Percentiles rank a stretch among this genome's conserved stretches.
phyloP scores from a whole-genome alignment of 1,140 invertebrate species.

The Palaemon carinicauda region DNA sequence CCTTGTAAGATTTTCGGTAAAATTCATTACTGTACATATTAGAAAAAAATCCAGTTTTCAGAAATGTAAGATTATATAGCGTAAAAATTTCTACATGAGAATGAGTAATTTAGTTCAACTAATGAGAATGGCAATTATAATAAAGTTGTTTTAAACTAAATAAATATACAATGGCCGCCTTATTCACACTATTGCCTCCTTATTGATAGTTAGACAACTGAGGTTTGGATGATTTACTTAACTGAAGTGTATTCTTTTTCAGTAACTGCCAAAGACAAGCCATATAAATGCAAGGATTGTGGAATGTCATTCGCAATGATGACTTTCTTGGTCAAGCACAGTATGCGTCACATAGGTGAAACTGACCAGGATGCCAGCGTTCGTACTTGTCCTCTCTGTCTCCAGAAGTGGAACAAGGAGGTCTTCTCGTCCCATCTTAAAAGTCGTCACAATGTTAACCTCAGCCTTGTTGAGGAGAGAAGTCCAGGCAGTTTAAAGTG shows the following conservation, averaged over 20 bases:
- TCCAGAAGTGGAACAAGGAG: slow-evolving; percentile 51
- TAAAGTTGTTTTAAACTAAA: no score
- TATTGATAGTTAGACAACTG: no score
- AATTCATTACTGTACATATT: no score
- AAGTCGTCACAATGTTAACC: slow-evolving; percentile 47
- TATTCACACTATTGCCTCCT: no score
- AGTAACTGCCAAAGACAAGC: slow-evolving; percentile 55
- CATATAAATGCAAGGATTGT: slow-evolving; percentile 59
- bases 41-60: no score
- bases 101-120: no score
- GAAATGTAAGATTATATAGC: no score
- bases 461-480: slow-evolving; percentile 54
- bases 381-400: slow-evolving; percentile 55
- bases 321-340: slow-evolving; percentile 59
- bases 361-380: slow-evolving; percentile 40
- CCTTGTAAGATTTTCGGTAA: no score
- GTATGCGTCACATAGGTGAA: slow-evolving; percentile 52
- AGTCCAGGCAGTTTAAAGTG: slow-evolving; percentile 32
- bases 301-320: slow-evolving; percentile 58
- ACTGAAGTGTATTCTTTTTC: not conserved
- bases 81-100: no score
- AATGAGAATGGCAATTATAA: no score
- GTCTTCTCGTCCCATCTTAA: slow-evolving; percentile 50
- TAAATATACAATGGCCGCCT: no score
- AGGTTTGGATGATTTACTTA: no score